Conservation (phyloP, 2,797 vertebrate genomes). For the Pipistrellus pygmaeus region DNA sequence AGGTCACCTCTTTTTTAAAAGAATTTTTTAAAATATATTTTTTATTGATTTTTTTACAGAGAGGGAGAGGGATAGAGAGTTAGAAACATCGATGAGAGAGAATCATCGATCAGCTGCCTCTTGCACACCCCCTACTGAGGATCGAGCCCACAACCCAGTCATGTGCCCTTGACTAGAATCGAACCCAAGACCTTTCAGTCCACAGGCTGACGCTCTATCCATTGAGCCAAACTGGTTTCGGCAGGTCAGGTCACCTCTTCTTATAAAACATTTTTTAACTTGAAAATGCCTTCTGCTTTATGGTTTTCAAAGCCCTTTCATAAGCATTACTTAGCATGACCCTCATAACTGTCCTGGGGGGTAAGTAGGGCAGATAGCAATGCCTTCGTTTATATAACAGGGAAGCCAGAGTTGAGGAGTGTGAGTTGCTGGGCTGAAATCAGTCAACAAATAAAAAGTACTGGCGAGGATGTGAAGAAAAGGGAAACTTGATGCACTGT, state of each 20-base stretch:
- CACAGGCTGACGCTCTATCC: too few relatives aligned
- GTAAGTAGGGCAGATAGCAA: not conserved
- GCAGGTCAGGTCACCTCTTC: not conserved
- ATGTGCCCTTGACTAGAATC: too few relatives aligned
- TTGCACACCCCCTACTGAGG: too few relatives aligned
- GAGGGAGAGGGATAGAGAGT: too few relatives aligned
- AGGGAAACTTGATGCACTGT: not conserved
- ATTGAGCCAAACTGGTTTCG: too few relatives aligned
- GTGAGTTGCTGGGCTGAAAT: not conserved
- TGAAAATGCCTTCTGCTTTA: not conserved
- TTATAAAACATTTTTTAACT: conserved; percentile 8
- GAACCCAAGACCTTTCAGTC: too few relatives aligned
- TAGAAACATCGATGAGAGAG: too few relatives aligned
- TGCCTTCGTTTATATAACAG: not conserved
- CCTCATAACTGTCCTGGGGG: not conserved
- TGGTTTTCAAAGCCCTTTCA: not conserved
- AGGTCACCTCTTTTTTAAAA: conserved; percentile 14
- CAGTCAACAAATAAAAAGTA: not conserved
- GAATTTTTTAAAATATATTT: too few relatives aligned
- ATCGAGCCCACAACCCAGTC: too few relatives aligned
- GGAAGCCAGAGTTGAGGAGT: not conserved
- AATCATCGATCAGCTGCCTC: too few relatives aligned
- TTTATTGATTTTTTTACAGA: too few relatives aligned
- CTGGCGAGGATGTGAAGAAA: not conserved
- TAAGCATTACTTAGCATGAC: not conserved